Percentiles rank a stretch among this genome's conserved stretches.
phyloP scores from a whole-genome alignment of 2,888 invertebrate species.

The Callyntrura guangdongensis region DNA sequence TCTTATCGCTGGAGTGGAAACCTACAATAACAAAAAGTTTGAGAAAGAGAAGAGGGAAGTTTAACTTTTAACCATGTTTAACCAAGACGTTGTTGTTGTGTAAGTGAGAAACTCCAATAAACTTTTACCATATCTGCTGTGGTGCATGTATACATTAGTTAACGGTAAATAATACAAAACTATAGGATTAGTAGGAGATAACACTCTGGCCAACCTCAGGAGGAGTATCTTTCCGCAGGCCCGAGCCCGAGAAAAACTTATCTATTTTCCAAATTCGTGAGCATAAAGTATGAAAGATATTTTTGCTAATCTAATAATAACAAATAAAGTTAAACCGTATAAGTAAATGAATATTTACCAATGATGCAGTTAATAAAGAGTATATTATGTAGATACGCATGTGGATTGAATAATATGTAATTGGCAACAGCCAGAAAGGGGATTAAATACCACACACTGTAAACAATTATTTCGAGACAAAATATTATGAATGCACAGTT shows the following conservation, averaged over 20 bases:
- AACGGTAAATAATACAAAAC: neutral
- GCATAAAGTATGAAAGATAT: slow-evolving; percentile 53
- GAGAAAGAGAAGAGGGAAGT: too few relatives aligned
- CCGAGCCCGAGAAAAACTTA: slow-evolving; percentile 71
- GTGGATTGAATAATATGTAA: neutral
- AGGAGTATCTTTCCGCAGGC: slow-evolving; percentile 82
- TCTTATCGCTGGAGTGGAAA: neutral
- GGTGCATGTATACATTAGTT: neutral
- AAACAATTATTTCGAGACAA: neutral
- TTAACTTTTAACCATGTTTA: neutral
- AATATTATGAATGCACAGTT: slow-evolving; percentile 10
- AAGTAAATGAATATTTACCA: too few relatives aligned
- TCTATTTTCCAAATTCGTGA: slow-evolving; percentile 76
- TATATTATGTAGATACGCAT: neutral
- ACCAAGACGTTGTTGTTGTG: neutral
- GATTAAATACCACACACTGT: neutral
- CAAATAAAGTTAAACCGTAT: neutral
- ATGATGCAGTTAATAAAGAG: neutral
- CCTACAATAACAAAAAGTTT: slow-evolving; percentile 39
- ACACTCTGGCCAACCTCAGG: slow-evolving; percentile 43
- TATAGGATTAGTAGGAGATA: neutral
- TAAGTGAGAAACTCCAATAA: neutral
- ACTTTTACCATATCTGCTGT: neutral
- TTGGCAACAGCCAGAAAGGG: neutral
- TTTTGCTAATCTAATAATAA: slow-evolving; percentile 40